These are phyloP conservation scores for Tympanuchus pallidicinctus DNA, from an alignment of 2,113 vertebrate species.

Conservation along the genomic window DNA sequence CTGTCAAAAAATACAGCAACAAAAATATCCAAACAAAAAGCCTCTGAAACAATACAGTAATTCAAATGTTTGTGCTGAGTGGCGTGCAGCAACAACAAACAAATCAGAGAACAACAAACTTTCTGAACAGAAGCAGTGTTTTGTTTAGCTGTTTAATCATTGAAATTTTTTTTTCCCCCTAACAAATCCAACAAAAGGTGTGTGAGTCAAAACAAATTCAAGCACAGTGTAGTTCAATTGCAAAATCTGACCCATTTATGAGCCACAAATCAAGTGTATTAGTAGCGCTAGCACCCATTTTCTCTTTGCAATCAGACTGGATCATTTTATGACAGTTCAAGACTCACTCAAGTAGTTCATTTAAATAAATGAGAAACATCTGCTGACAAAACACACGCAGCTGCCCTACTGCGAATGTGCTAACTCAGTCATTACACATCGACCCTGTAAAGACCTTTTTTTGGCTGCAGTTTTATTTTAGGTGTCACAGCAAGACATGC, in stretches of 20 bases:
- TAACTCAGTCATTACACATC: neutral
- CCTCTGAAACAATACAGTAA: slow-evolving; percentile 7
- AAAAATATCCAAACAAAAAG: slow-evolving; percentile 47
- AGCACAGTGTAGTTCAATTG: neutral
- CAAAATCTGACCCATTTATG: neutral
- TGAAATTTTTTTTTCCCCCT: neutral
- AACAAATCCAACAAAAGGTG: neutral
- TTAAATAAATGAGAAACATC: neutral
- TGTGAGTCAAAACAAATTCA: neutral
- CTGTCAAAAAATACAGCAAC: slow-evolving; percentile 57
- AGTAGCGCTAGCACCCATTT: neutral
- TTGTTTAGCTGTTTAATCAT: slow-evolving; percentile 31
- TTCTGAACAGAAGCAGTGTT: neutral
- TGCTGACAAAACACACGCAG: neutral
- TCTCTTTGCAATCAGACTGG: neutral
- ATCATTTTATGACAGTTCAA: neutral
- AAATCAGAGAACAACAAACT: neutral
- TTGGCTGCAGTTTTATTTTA: neutral
- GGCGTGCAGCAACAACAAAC: neutral
- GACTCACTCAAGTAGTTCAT: neutral
- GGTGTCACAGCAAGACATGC: neutral
- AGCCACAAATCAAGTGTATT: neutral
- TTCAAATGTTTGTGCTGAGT: neutral
- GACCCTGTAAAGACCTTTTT: accelerated
- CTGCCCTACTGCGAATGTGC: neutral